These are phyloP conservation scores for Galaxea fascicularis DNA, from an alignment of 92 coral and sea anemone genomes.

Conservation along the genomic window DNA sequence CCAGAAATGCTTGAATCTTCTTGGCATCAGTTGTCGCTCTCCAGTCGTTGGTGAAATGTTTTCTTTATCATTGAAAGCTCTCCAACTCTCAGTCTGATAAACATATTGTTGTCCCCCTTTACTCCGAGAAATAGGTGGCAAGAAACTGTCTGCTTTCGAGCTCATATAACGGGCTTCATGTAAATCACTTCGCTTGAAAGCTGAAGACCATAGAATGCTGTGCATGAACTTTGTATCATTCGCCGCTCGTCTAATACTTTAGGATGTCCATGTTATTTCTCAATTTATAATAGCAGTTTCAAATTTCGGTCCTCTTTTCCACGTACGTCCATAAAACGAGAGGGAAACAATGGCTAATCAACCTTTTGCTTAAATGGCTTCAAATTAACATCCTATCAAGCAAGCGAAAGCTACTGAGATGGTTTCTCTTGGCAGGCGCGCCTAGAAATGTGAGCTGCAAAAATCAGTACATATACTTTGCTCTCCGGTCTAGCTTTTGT, in stretches of 20 bases:
- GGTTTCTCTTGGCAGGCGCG: too few species aligned
- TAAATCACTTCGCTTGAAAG: neutral
- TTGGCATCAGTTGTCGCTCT: constrained; percentile 16
- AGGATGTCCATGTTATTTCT: neutral
- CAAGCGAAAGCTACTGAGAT: too few species aligned
- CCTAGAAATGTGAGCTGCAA: too few species aligned
- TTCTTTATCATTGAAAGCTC: neutral
- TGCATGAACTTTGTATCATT: neutral
- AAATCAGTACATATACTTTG: too few species aligned
- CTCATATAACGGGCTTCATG: constrained; percentile 8
- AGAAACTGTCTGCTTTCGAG: neutral
- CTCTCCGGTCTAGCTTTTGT: too few species aligned
- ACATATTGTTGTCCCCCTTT: neutral
- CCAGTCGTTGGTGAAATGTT: neutral
- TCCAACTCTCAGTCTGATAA: neutral
- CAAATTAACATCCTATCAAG: neutral
- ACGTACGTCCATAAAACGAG: too few species aligned
- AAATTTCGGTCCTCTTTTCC: neutral
- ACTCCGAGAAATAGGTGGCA: constrained; percentile 10
- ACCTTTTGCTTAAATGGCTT: too few species aligned
- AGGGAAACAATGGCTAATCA: too few species aligned
- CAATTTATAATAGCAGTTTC: neutral
- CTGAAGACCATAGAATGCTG: neutral
- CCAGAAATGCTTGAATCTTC: constrained; percentile 29
- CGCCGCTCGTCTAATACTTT: neutral